Conservation (phyloP, 2,113 vertebrate species). For the Eulemur rufifrons region DNA sequence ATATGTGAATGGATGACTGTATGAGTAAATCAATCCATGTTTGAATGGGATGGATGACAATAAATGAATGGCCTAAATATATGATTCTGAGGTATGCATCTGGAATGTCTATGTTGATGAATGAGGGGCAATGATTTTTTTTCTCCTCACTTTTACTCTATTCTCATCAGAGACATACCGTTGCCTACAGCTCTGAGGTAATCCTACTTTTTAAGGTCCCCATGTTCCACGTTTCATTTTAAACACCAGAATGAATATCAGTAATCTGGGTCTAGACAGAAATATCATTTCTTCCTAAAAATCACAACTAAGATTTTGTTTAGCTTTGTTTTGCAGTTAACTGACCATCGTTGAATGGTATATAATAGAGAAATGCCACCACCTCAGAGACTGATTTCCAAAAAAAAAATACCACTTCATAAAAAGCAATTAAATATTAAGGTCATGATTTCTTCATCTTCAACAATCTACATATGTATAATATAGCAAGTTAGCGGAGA, state of each 20-base stretch:
- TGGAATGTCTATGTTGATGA: not conserved
- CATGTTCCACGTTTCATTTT: not conserved
- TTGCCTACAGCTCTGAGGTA: not conserved
- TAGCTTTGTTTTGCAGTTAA: conserved; percentile 63
- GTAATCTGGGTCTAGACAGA: not conserved
- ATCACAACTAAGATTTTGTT: conserved; percentile 1
- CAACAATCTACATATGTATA: conserved; percentile 55
- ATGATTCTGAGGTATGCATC: not conserved
- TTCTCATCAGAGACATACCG: not conserved
- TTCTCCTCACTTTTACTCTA: not conserved
- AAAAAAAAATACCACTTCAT: conserved; percentile 62
- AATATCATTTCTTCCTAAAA: conserved; percentile 25
- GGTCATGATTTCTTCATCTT: conserved; percentile 53
- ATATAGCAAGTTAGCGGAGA: conserved; percentile 57
- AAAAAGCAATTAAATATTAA: conserved; percentile 68
- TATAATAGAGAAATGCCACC: conserved; percentile 56
- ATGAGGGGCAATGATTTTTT: not conserved
- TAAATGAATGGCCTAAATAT: not conserved
- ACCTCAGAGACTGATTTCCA: conserved; percentile 66
- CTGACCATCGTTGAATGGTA: conserved; percentile 44
- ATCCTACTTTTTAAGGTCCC: not conserved
- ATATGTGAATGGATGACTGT: not conserved
- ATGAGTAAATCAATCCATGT: not conserved
- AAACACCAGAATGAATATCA: not conserved
- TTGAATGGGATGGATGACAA: not conserved